Base-by-base conservation (phyloP, 2,888 invertebrate genomes). In the Leptinotarsa juncta region DNA sequence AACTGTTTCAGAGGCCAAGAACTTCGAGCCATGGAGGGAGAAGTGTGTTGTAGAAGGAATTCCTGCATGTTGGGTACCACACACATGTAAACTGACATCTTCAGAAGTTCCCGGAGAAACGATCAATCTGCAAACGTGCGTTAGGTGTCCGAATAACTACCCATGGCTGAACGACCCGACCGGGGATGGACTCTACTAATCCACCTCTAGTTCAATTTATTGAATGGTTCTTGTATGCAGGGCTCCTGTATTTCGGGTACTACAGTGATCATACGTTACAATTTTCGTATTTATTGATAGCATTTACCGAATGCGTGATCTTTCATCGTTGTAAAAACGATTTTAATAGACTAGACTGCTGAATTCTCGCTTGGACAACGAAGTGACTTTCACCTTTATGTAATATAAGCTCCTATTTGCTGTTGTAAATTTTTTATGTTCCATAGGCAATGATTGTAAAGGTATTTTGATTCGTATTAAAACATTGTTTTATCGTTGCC, bases 41-140 rank as follows among this genome's bases (percentile, higher is more conserved):
- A 96, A 95, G 92, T 97, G 97, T 85, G 90, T 92, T 66, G 95
- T 96, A n/a, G 95, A 96, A 83, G 95, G 96, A 74, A 90, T 87
- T 72, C 96, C 91, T 16, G 93, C 94, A 77, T 96, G 96, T 86
- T 95, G 95, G 94, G 94, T 96, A 82, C 96, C 96, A 20, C 95
- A 95, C 88, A 93, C 95, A 74, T 97, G 97, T 90, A 96, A 96
- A 86, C 91, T 97, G 75, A 96, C 95, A 77, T 95, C 96, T 81
- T 96, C 96, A 90, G 97, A 97, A 89, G 94, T 97, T 82, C 96
- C 96, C 90, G 96, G 97, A 74, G 97, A 97, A 89, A 97, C 97
- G 81, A 93, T 97, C 88, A 96, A 97, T 88, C 91, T 97, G 81
- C 96, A 97, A 89, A 97, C 97, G 72, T 97, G 97, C 89, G 93